Evolutionary conservation across 2,113 vertebrate species (phyloP).

Genomic region (Morone chrysops): DNA sequence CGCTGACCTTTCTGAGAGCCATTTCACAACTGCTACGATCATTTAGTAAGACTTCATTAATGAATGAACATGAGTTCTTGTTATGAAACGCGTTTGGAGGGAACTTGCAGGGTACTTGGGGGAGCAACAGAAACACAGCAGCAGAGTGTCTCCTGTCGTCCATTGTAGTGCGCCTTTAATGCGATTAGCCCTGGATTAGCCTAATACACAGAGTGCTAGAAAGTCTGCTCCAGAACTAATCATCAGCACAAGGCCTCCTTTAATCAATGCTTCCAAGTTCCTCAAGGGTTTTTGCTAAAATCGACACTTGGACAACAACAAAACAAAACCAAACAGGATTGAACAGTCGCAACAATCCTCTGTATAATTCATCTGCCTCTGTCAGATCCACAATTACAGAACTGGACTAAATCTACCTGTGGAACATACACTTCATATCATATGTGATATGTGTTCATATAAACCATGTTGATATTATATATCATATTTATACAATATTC

Average conservation of each 20-base stretch:
- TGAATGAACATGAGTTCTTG: neutral
- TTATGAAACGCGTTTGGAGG: neutral
- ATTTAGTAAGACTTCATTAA: conserved; percentile 16
- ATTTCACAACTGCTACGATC: neutral
- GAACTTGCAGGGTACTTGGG: neutral
- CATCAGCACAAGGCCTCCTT: conserved; percentile 26
- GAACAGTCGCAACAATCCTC: no score
- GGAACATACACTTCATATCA: no score
- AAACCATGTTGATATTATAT: no score
- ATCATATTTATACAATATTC: no score
- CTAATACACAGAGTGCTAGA: conserved; percentile 24
- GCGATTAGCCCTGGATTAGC: conserved; percentile 77
- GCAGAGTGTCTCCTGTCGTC: neutral
- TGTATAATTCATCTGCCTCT: no score
- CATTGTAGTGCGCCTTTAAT: conserved; percentile 65
- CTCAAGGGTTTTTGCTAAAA: neutral
- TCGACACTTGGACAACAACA: no score
- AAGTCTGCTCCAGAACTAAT: conserved; percentile 20
- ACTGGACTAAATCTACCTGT: no score
- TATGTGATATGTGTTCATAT: no score
- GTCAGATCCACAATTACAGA: no score
- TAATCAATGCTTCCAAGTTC: neutral
- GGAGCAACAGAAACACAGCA: neutral
- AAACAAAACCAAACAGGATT: no score
- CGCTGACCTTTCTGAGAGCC: neutral